Base-by-base conservation (phyloP, 2,888 invertebrate species). In the Laothoe populi region DNA sequence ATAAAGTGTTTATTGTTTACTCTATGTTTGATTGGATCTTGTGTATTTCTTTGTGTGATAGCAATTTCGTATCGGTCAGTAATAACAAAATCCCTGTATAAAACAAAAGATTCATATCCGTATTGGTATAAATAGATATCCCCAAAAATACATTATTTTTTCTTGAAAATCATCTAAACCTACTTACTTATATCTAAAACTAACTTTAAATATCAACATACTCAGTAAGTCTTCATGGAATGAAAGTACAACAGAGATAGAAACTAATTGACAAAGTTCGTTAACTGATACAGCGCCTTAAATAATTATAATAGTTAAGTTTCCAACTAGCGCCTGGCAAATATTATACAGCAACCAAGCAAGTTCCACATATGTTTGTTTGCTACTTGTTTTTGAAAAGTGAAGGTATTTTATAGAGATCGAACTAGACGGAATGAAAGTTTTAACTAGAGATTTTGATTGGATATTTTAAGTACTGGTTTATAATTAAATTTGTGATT, bases 331-430 rank as follows among this genome's bases (percentile, higher is more conserved):
- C 76, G 76, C 78, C 81, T 78, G 69, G 60, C 68, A 58, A 66
- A 66, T 78, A 63, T 73, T 64, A 69, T 0, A 70, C 61, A 63
- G 73, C 79, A 77, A 69, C n/a, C n/a, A n/a, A n/a, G n/a, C 63
- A 68, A 74, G 71, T 75, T 72, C 71, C 61, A 66, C 72, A 73
- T 71, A 66, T 59, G 67, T 19, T 8, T 13, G 23, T 42, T 45
- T 45, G 59, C 59, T 13, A 58, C 24, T n/a, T 7, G 24, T 45
- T 19, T 11, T 35, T n/a, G 13, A 53, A 10, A 10, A 10, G 10
- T 31, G 16, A 11, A 8, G 13, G 8, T 26, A n/a, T n/a, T n/a
- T 49, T 19, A 26, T 16, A n/a, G 4, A 31, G 19, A 19, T 4
- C 19, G n/a, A 10, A 44, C 1, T 21, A 21, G 8, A 26, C 26